Evolutionary conservation across 35 echinoderm and acorn worm genomes (phyloP).

Genomic region (Diadema setosum): DNA sequence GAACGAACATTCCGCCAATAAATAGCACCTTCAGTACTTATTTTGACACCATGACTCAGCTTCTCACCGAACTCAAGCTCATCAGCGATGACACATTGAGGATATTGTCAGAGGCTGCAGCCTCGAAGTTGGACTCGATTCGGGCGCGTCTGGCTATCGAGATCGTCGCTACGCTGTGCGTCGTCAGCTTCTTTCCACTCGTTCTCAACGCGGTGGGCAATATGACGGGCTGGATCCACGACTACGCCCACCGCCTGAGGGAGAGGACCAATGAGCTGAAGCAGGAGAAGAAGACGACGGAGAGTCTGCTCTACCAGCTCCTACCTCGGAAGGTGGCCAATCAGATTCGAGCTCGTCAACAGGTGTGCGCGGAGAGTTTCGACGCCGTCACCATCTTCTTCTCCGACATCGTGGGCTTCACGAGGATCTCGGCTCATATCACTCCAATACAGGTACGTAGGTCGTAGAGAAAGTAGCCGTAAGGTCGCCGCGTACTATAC

Average conservation of each 20-base stretch:
- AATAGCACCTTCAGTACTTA: neutral
- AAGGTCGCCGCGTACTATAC: too few relatives aligned
- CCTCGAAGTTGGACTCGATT: neutral
- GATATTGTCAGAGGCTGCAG: neutral
- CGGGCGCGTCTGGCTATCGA: constrained; percentile 7
- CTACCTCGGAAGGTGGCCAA: constrained; percentile 31
- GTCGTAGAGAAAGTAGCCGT: too few relatives aligned
- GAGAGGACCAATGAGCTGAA: constrained; percentile 19
- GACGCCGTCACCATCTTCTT: constrained; percentile 63
- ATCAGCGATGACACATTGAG: neutral
- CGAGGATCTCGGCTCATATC: constrained; percentile 48
- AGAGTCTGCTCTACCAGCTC: constrained; percentile 38
- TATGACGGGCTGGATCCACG: constrained; percentile 58
- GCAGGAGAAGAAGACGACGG: constrained; percentile 52
- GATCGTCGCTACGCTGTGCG: constrained; percentile 32
- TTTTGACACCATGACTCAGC: neutral
- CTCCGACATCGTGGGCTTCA: constrained; percentile 63
- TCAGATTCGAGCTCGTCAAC: neutral
- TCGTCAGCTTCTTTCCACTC: constrained; percentile 25
- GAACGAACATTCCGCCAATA: neutral
- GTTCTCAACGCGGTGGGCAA: constrained; percentile 16
- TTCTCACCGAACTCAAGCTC: neutral
- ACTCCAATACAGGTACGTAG: constrained; percentile 27
- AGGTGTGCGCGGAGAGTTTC: constrained; percentile 33
- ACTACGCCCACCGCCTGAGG: constrained; percentile 3